Evolutionary conservation across 2,113 vertebrate genomes (phyloP).

Genomic region (Steatornis caripensis): DNA sequence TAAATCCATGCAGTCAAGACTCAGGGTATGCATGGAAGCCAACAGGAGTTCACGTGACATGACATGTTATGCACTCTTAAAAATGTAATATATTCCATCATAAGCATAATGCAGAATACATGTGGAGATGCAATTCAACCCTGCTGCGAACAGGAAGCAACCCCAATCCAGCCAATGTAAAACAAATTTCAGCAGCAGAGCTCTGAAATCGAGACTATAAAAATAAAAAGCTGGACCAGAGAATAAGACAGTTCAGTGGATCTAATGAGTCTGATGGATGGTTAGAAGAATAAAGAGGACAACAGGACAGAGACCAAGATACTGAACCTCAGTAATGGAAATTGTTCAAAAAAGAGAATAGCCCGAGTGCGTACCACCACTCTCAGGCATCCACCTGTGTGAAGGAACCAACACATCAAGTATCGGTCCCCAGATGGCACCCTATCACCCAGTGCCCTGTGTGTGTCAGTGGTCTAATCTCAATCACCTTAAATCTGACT

Average conservation of each 20-base stretch:
- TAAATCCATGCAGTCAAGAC: neutral
- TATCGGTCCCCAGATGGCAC: neutral
- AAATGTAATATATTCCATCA: neutral
- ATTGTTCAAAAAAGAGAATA: neutral
- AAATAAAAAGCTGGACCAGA: neutral
- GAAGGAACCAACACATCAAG: neutral
- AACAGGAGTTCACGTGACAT: neutral
- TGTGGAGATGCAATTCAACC: neutral
- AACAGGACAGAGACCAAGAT: neutral
- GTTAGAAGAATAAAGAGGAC: neutral
- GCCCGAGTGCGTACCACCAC: fast-evolving
- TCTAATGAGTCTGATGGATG: neutral
- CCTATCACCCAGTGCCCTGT: neutral
- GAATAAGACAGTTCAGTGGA: neutral
- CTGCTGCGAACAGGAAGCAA: neutral
- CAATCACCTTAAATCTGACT: neutral
- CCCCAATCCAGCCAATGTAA: neutral
- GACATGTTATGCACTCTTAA: neutral
- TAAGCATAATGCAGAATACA: neutral
- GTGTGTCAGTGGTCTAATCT: neutral
- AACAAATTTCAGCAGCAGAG: neutral
- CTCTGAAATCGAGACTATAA: neutral
- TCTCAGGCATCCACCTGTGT: neutral
- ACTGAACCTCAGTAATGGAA: neutral
- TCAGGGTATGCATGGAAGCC: neutral